phyloP scores from a whole-genome alignment of 2,888 invertebrate genomes.

The Leucoptera coffeella region DNA sequence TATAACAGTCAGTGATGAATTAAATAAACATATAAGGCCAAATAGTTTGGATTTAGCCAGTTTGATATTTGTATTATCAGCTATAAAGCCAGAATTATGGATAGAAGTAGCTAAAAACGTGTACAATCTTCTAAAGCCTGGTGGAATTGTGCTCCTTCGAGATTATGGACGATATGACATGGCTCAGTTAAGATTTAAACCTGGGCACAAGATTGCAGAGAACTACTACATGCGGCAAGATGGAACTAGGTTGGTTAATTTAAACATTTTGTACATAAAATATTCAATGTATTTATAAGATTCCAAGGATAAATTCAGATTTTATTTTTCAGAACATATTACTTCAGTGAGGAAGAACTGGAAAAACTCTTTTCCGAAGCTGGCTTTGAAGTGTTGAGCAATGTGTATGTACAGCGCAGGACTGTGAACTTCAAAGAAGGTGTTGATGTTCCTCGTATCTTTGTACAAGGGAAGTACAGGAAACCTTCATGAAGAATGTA shows the following conservation, averaged over 20 bases:
- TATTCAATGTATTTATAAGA: no score
- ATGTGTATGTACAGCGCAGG: slow-evolving; percentile 76
- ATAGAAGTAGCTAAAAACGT: slow-evolving; percentile 57
- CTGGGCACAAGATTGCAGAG: slow-evolving; percentile 86
- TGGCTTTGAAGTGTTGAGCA: slow-evolving; percentile 65
- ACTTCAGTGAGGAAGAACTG: slow-evolving; percentile 70
- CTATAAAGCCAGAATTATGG: slow-evolving; percentile 87
- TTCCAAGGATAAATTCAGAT: no score
- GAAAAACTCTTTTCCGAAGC: slow-evolving; percentile 55
- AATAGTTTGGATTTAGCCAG: slow-evolving; percentile 72
- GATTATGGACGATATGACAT: slow-evolving; percentile 96
- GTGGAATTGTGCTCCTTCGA: slow-evolving; percentile 78
- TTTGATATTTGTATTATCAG: slow-evolving; percentile 91
- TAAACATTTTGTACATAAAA: no score
- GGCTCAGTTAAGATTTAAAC: slow-evolving; percentile 90
- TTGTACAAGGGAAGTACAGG: slow-evolving; percentile 83
- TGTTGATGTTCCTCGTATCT: slow-evolving; percentile 85
- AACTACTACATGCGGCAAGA: slow-evolving; percentile 95
- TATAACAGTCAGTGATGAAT: slow-evolving; percentile 64
- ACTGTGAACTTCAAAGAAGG: slow-evolving; percentile 92
- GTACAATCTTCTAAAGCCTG: slow-evolving; percentile 58
- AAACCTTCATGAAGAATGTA: no score
- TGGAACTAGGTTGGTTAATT: slow-evolving; percentile 85
- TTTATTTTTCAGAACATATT: slow-evolving; percentile 61
- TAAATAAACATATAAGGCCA: slow-evolving; percentile 48